Conservation (phyloP, 2,113 vertebrate genomes). For the Bostrychus sinensis region DNA sequence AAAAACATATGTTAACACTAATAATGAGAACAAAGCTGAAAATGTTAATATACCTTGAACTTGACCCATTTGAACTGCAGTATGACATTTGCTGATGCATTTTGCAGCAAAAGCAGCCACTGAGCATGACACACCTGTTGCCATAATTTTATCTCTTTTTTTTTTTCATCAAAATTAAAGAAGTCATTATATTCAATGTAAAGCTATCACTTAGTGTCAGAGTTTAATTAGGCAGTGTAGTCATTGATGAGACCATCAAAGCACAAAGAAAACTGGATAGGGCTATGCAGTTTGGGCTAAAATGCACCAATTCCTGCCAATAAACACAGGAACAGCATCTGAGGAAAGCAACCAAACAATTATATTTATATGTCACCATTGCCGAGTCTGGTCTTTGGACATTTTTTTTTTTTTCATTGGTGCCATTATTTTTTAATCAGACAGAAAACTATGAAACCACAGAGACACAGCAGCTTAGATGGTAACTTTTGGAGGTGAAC, state of each 20-base stretch:
- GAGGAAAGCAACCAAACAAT: conserved; percentile 28
- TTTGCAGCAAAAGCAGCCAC: neutral
- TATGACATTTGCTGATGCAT: neutral
- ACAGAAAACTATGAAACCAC: neutral
- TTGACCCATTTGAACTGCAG: neutral
- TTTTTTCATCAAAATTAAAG: neutral
- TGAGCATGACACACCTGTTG: neutral
- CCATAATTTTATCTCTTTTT: too few species aligned
- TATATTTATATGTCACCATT: conserved; percentile 12
- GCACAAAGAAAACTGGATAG: conserved; percentile 59
- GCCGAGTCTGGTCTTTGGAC: conserved; percentile 11
- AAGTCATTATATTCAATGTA: neutral
- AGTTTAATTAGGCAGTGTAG: conserved; percentile 64
- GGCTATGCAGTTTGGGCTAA: conserved; percentile 26
- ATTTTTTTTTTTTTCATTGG: conserved; percentile 39
- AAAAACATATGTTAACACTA: too few species aligned
- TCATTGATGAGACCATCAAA: conserved; percentile 61
- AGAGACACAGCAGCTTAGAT: neutral
- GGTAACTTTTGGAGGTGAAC: conserved; percentile 23
- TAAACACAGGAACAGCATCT: conserved; percentile 18
- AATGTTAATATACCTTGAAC: neutral
- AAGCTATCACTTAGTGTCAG: conserved; percentile 48
- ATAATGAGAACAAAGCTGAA: neutral
- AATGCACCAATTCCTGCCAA: conserved; percentile 45
- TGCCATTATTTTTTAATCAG: conserved; percentile 20